A percentile compares a stretch with the other conserved stretches of the same genome.
Conservation (phyloP, 1,140 invertebrate genomes). For the Solenopsis fugax region DNA sequence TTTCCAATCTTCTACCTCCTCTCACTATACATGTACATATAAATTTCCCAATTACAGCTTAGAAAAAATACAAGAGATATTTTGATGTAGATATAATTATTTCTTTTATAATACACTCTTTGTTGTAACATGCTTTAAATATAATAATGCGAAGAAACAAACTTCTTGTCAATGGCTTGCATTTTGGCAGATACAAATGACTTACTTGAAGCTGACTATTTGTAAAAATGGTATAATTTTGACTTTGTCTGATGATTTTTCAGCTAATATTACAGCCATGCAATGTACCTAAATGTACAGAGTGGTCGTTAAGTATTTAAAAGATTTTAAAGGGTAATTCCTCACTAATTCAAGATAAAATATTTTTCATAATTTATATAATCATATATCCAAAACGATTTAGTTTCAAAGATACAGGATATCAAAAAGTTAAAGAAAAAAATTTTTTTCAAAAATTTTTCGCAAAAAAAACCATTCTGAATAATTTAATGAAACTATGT, state of each 20-base stretch:
- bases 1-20: not conserved
- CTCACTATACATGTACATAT: not conserved
- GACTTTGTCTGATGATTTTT: slow-evolving; percentile 1
- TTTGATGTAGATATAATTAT: slow-evolving; percentile 33
- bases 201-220: slow-evolving; percentile 27
- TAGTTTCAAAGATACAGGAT: too few species aligned
- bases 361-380: too few species aligned
- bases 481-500: too few species aligned
- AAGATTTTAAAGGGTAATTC: too few species aligned
- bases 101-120: slow-evolving; percentile 29
- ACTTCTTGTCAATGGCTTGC: slow-evolving; percentile 75
- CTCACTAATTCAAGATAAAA: too few species aligned
- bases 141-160: slow-evolving; percentile 33
- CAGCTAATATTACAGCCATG: slow-evolving; percentile 54
- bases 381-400: too few species aligned
- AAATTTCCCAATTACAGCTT: slow-evolving; percentile 8
- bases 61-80: not conserved
- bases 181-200: slow-evolving; percentile 76
- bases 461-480: too few species aligned
- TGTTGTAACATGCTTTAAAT: slow-evolving; percentile 60
- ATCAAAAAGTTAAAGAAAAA: too few species aligned
- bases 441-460: too few species aligned
- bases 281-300: slow-evolving; percentile 46
- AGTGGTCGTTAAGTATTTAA: too few species aligned
- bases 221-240: slow-evolving; percentile 17